Evolutionary conservation across 2,113 vertebrate genomes (phyloP).

Genomic region (Malurus cyaneus): DNA sequence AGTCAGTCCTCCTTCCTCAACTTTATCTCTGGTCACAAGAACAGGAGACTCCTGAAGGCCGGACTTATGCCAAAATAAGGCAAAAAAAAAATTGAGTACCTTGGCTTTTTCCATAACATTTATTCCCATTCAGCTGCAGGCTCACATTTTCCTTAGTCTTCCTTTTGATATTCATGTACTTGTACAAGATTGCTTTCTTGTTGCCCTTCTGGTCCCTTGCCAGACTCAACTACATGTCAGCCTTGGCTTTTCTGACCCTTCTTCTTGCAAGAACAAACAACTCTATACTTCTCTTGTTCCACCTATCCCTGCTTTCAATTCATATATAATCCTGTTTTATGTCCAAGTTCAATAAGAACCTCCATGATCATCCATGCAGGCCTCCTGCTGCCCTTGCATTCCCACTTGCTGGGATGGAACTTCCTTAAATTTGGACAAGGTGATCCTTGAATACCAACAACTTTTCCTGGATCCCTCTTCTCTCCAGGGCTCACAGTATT

Average conservation of each 20-base stretch:
- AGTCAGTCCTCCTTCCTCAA: not conserved
- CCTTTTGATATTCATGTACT: not conserved
- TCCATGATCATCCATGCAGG: not conserved
- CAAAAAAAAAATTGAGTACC: not conserved
- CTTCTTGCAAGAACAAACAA: not conserved
- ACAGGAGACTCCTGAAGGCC: not conserved
- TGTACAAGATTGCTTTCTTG: not conserved
- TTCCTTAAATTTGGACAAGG: not conserved
- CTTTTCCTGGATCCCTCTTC: not conserved
- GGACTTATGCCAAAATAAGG: not conserved
- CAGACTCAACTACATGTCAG: not conserved
- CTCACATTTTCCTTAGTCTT: not conserved
- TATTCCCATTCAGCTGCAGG: not conserved
- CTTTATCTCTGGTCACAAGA: not conserved
- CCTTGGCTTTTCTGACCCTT: not conserved
- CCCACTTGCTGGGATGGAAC: not conserved
- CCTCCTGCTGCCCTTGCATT: not conserved
- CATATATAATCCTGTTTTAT: not conserved
- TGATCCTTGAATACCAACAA: not conserved
- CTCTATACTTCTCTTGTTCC: not conserved
- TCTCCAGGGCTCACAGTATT: not conserved
- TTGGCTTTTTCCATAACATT: not conserved
- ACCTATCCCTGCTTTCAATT: not conserved
- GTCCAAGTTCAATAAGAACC: not conserved
- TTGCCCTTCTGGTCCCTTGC: not conserved